Evolutionary conservation across 2,113 vertebrate genomes (phyloP).

Genomic region (Brachyistius frenatus): DNA sequence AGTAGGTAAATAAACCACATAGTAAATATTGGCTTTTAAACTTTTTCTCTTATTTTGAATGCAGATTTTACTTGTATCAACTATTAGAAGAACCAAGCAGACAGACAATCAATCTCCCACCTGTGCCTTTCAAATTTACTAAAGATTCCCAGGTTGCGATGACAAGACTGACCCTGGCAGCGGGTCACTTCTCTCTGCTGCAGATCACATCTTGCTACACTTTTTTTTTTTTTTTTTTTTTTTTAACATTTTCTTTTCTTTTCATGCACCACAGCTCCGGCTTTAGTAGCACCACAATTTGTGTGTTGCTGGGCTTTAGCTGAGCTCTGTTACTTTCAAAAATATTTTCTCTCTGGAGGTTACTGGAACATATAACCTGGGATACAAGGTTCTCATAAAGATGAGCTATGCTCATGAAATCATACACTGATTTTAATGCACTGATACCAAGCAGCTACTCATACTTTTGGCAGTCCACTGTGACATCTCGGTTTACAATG

Average conservation of each 20-base stretch:
- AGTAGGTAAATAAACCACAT: too few species aligned
- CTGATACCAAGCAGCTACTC: background rate
- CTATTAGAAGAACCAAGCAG: too few species aligned
- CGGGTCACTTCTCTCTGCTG: constrained; percentile 33
- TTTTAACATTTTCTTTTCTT: background rate
- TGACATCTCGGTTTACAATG: background rate
- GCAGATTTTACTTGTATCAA: too few species aligned
- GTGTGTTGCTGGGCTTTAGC: background rate
- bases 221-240: background rate
- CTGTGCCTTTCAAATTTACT: constrained; percentile 41
- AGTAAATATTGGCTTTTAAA: too few species aligned
- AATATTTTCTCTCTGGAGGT: background rate
- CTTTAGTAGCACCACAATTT: constrained; percentile 6
- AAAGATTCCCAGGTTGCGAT: constrained; percentile 31
- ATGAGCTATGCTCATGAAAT: background rate
- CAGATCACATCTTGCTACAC: background rate
- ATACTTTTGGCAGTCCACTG: background rate
- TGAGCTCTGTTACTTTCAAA: background rate
- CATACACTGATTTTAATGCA: background rate
- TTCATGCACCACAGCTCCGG: background rate
- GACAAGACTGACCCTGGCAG: constrained; percentile 31
- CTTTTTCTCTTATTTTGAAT: too few species aligned
- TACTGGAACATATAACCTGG: background rate
- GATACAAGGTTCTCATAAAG: background rate
- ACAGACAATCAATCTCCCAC: constrained; percentile 21